These are phyloP conservation scores for Toxostoma redivivum DNA, from an alignment of 2,113 vertebrate species.

Conservation along the genomic window DNA sequence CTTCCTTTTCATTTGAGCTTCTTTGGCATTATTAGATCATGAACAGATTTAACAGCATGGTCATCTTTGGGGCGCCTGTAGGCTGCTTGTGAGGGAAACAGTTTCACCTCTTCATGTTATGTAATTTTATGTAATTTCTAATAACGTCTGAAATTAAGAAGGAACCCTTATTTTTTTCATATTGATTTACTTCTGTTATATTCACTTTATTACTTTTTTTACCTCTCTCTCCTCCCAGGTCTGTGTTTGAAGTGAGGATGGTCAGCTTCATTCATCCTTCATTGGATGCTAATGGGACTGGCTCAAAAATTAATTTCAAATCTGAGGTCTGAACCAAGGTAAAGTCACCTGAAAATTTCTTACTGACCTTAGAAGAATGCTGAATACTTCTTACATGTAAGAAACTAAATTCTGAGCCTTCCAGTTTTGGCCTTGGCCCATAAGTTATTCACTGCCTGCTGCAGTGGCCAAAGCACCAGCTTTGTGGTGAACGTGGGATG, in stretches of 20 bases:
- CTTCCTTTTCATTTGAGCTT: background rate
- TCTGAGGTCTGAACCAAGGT: background rate
- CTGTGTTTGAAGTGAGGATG: background rate
- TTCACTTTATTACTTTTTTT: background rate
- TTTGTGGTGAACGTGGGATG: rapidly evolving
- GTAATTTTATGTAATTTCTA: background rate
- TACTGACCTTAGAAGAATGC: background rate
- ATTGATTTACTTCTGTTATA: background rate
- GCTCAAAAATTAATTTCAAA: background rate
- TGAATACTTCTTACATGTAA: background rate
- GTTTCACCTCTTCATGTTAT: background rate
- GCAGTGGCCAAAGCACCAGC: background rate
- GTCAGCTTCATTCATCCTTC: background rate
- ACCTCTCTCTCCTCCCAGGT: background rate
- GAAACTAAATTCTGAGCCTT: background rate
- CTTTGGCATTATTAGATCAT: background rate
- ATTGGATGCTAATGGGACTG: background rate
- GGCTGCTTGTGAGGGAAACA: background rate
- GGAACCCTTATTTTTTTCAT: background rate
- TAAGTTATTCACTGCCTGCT: background rate
- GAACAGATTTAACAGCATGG: background rate
- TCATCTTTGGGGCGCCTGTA: background rate
- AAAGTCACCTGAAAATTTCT: background rate
- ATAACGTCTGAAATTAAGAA: background rate
- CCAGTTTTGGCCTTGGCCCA: background rate